Percentiles rank a stretch among this genome's conserved stretches.
These are phyloP conservation scores for Macrophya alboannulata DNA, from an alignment of 2,888 invertebrate species.

Conservation along the genomic window DNA sequence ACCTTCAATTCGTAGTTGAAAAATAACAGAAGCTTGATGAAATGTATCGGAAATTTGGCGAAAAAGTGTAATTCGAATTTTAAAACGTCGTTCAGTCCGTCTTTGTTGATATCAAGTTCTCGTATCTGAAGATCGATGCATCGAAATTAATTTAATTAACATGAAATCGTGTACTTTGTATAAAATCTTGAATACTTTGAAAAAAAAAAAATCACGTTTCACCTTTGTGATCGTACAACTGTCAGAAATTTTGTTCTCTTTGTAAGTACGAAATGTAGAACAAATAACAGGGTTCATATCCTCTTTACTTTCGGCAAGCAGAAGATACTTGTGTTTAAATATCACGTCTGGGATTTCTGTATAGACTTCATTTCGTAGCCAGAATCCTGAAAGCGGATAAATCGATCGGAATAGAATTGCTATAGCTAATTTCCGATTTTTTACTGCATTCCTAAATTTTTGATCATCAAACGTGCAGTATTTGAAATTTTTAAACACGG, in stretches of 20 bases:
- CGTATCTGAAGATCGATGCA: slow-evolving; percentile 66
- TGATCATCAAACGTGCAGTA: background rate
- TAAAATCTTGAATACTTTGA: background rate
- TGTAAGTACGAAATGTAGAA: slow-evolving; percentile 73
- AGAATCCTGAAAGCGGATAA: slow-evolving; percentile 68
- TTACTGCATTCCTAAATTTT: background rate
- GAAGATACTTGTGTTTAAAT: slow-evolving; percentile 75
- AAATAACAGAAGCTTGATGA: slow-evolving; percentile 72
- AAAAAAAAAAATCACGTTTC: background rate
- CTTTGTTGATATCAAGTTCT: slow-evolving; percentile 73
- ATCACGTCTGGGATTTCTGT: slow-evolving; percentile 72
- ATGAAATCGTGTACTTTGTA: background rate
- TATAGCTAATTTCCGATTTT: background rate
- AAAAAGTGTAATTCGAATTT: slow-evolving; percentile 74
- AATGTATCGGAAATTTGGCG: slow-evolving; percentile 70
- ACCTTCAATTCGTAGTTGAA: slow-evolving; percentile 76
- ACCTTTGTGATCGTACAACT: slow-evolving; percentile 75
- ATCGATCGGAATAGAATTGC: background rate
- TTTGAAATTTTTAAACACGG: background rate
- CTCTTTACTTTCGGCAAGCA: slow-evolving; percentile 71
- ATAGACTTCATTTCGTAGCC: slow-evolving; percentile 72
- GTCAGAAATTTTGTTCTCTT: slow-evolving; percentile 73
- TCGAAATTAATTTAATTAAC: background rate
- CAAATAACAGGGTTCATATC: slow-evolving; percentile 71
- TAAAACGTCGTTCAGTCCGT: slow-evolving; percentile 74